Conservation (phyloP, 2,113 vertebrate species). For the Bos taurus region ARS-UCD2.0 NC_037338.1:37809501-37810000, state of each 20-base stretch:
- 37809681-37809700: neutral
- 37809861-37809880: neutral
- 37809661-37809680: constrained; percentile 4
- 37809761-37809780: neutral
- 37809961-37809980: neutral
- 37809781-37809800: neutral
- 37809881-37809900: neutral
- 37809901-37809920: neutral
- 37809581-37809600: neutral
- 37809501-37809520: constrained; percentile 14
- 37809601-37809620: neutral
- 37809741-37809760: neutral
- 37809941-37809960: neutral
- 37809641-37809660: neutral
- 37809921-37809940: neutral
- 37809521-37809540: neutral
- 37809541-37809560: neutral
- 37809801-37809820: neutral
- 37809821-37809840: neutral
- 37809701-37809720: neutral
- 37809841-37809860: neutral
- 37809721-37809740: neutral
- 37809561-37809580: neutral
- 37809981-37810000: neutral
- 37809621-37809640: neutral